Evolutionary conservation across 2,113 vertebrate genomes (phyloP).

Genomic region (Psittacula cyanocephala): DNA sequence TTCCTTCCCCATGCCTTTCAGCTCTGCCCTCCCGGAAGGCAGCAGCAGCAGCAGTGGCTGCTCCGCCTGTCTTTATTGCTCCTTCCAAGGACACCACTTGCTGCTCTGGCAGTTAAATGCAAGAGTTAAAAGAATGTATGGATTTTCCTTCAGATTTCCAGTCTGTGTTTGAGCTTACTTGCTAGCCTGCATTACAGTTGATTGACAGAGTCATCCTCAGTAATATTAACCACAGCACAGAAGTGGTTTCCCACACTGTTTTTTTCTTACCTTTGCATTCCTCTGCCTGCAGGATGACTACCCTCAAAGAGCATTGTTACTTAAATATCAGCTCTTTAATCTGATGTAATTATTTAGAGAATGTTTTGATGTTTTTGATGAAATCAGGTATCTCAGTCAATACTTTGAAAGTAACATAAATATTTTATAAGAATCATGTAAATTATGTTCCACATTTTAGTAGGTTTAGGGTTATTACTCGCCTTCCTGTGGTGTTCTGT

Average conservation of each 20-base stretch:
- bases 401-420: slow-evolving; percentile 27
- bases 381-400: background rate
- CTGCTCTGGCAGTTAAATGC: background rate
- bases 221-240: background rate
- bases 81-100: background rate
- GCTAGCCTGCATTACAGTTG: background rate
- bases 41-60: background rate
- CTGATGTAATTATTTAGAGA: background rate
- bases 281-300: background rate
- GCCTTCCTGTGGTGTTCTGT: background rate
- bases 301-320: background rate
- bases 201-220: background rate
- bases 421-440: slow-evolving; percentile 21
- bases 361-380: background rate
- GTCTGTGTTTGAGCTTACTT: background rate
- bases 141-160: background rate
- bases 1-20: background rate
- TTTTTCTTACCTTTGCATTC: background rate
- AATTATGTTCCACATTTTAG: background rate
- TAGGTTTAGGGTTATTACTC: background rate
- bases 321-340: slow-evolving; percentile 1
- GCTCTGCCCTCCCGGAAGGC: background rate
- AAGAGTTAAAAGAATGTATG: background rate
- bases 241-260: background rate
- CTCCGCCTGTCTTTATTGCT: background rate